Evolutionary conservation across 2,797 vertebrate species (phyloP).

Genomic region (Natrix natrix): DNA sequence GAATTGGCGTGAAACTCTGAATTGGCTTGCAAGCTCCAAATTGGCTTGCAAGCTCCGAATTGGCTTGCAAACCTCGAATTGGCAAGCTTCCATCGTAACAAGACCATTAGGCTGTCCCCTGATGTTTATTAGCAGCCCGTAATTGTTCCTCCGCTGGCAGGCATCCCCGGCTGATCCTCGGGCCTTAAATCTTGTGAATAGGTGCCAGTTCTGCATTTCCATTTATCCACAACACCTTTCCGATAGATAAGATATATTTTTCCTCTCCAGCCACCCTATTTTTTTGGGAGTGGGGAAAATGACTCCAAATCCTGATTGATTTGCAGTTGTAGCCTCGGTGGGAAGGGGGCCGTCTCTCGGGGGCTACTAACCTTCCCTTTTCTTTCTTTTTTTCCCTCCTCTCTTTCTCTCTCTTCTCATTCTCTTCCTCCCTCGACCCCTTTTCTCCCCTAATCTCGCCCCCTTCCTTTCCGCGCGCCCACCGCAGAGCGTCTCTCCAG

Average conservation of each 20-base stretch:
- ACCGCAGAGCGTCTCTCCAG: constrained; percentile 74
- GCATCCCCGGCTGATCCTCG: too few relatives aligned
- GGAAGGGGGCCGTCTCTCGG: background rate
- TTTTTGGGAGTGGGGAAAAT: fast-evolving
- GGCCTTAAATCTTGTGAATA: too few relatives aligned
- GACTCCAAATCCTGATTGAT: background rate
- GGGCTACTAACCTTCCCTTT: constrained; percentile 69
- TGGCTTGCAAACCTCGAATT: too few relatives aligned
- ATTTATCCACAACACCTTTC: too few relatives aligned
- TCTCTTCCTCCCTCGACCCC: constrained; percentile 41
- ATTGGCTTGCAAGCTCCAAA: too few relatives aligned
- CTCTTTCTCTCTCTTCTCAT: constrained; percentile 48
- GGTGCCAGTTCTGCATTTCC: too few relatives aligned
- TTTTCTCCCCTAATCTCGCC: constrained; percentile 31
- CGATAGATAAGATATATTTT: too few relatives aligned
- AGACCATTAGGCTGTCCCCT: background rate
- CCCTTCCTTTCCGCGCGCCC: constrained; percentile 33
- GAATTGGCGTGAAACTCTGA: too few relatives aligned
- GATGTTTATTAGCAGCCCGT: background rate
- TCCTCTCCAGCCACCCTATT: too few relatives aligned
- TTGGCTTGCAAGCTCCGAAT: too few relatives aligned
- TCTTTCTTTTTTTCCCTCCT: constrained; percentile 58
- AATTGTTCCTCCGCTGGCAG: too few relatives aligned
- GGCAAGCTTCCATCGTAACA: too few relatives aligned
- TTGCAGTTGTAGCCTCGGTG: background rate